Evolutionary conservation across 2,888 invertebrate species (phyloP), one percentile per base, ranked within the genome.

Genomic region (Pardosa pseudoannulata): DNA sequence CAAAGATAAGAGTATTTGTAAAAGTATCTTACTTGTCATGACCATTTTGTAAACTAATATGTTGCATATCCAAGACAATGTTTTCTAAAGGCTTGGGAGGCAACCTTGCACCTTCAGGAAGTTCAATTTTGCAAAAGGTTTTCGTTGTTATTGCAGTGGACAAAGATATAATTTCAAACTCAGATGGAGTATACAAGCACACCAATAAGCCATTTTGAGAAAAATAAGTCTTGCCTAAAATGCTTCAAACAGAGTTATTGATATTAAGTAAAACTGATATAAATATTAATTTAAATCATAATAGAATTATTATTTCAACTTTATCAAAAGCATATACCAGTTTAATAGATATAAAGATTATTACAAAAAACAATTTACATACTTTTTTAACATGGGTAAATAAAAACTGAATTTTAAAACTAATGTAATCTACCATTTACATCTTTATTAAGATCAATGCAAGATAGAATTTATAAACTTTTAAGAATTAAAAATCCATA

Each of bases 121-220:
- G 32, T 31, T 80, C 80, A 56, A 87, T 64, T 71, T 64, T 75
- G 23, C 90, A 90, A n/a, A 86, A 79, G 13, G 91, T 90, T 39
- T 90, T 88, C 23, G 90, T 90, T 71, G 90, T 86, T 68, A 89
- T 89, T 28, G 91, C 89, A 23, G 92, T 91, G 0, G 92, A 92
- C 80, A 98, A 92, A 1, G 97, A 96, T 90, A 98, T 95, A 91
- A 98, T 94, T 91, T 97, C 96, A 89, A 98, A 92, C 92, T 98
- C 98, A 0, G 97, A 97, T 23, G 97, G 96, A 6, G 97, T 97
- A 92, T 96, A 95, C 91, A 98, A 93, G 92, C 96, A 98, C 90
- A 98, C 93, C 70, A 97, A 98, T 93, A 98, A 97, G 11, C 98
- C 98, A 88, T 94, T 94, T 91, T 95, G 95, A 65, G 97, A 97